Conservation (phyloP, 2,797 vertebrate species). For the Pelochelys cantorii region DNA sequence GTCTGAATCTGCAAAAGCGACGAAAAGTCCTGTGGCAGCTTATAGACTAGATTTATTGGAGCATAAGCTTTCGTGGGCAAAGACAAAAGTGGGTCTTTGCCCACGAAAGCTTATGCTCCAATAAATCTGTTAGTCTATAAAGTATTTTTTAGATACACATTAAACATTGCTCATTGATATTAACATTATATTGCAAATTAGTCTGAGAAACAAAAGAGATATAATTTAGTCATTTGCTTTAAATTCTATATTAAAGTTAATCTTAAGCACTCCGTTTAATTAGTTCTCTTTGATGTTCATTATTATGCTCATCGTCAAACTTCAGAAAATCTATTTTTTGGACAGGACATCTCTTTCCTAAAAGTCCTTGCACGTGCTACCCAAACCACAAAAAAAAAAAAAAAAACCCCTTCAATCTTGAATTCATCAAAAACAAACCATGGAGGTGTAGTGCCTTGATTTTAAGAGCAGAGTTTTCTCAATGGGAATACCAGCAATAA, state of each 20-base stretch:
- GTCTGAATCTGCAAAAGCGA: too few relatives aligned
- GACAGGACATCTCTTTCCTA: background rate
- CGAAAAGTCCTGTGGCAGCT: too few relatives aligned
- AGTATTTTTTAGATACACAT: background rate
- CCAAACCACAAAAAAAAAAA: background rate
- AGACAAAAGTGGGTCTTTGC: too few relatives aligned
- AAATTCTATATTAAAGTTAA: background rate
- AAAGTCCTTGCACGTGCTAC: background rate
- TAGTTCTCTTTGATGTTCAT: background rate
- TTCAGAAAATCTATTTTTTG: background rate
- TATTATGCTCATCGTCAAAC: background rate
- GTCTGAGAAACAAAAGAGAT: background rate
- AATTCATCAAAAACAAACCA: background rate
- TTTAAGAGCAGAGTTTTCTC: background rate
- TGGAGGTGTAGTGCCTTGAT: background rate
- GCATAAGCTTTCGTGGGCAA: too few relatives aligned
- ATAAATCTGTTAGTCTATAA: too few relatives aligned
- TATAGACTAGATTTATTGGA: too few relatives aligned
- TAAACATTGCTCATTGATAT: background rate
- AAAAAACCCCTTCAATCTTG: background rate
- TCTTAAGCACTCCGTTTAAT: rapidly evolving
- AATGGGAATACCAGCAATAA: background rate
- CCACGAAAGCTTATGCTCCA: too few relatives aligned
- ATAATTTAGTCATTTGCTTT: background rate
- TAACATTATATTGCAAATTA: background rate